These are phyloP conservation scores for Drepana arcuata DNA, from an alignment of 1,140 invertebrate genomes.

Conservation along the genomic window DNA sequence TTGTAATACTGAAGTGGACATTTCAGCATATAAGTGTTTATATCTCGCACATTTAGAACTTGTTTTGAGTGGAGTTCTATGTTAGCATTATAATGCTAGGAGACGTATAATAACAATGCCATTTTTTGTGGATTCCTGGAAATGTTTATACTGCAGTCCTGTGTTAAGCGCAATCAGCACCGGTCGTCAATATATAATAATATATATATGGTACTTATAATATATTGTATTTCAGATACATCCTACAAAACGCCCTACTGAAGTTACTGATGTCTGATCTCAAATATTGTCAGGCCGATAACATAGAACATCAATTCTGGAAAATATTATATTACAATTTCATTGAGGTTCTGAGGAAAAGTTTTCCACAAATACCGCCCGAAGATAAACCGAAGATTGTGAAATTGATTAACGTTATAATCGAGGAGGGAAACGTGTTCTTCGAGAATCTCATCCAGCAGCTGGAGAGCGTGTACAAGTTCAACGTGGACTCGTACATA, in stretches of 20 bases:
- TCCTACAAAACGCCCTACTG: constrained; percentile 81
- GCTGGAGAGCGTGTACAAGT: constrained; percentile 82
- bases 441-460: constrained; percentile 83
- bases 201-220: no score
- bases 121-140: no score
- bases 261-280: constrained; percentile 85
- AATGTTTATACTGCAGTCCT: no score
- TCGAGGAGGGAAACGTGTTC: constrained; percentile 86
- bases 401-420: constrained; percentile 78
- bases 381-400: constrained; percentile 76
- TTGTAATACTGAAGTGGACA: no score
- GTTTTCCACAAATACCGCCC: constrained; percentile 69
- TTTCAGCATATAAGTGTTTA: no score
- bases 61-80: no score
- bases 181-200: no score
- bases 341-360: constrained; percentile 85
- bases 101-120: no score
- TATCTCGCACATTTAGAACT: no score
- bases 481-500: constrained; percentile 79
- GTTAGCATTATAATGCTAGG: no score
- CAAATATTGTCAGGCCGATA: constrained; percentile 90
- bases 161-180: no score
- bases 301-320: constrained; percentile 93
- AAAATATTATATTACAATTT: constrained; percentile 93
- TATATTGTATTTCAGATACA: constrained; percentile 51